Evolutionary conservation across 2,888 invertebrate genomes (phyloP), one percentile per base, ranked within the genome.

Genomic region (Scelioninae gen. 1): DNA sequence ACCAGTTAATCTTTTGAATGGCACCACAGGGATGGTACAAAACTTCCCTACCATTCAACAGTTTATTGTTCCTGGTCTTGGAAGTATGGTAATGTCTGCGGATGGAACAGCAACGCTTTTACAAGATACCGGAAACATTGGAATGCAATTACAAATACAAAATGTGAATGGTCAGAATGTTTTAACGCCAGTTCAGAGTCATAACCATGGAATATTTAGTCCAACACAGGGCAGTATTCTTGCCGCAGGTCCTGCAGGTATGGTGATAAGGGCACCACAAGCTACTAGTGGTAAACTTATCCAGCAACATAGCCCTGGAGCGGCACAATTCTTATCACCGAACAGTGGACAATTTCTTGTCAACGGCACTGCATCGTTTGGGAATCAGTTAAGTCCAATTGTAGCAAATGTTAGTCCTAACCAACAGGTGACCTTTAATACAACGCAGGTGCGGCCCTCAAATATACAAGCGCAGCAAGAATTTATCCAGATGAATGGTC

Each of bases 31-130:
- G 5, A 95, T 95, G 77, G 95, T 96, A 85, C 95, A 95, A 62
- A 96, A 96, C 89, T 96, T 96, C 90, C 96, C 96, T 0, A 95
- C 95, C 0, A 96, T 96, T 86, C 97, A 87, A 45, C 97, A 97
- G 89, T 95, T 97, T 87, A 95, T 97, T 66, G 95, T 97, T 72
- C 97, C 97, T 10, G 96, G 97, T 85, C 93, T 96, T 1, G 95
- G 96, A 11, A 96, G 97, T 0, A 95, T 97, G 95, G 96, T 97
- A 0, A 96, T 97, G 96, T 95, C 96, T 9, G 95, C 96, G 0
- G 96, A 96, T 88, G 96, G 95, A 32, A 94, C 94, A 4, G 95
- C 96, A 0, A 96, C 96, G 0, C 93, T 97, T 55, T 93, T 97
- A 40, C 96, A 95, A 90, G 96, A 96, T 84, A 94, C 95, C 16